Base-by-base conservation (phyloP, 2,113 vertebrate species). In the Rissa tridactyla region DNA sequence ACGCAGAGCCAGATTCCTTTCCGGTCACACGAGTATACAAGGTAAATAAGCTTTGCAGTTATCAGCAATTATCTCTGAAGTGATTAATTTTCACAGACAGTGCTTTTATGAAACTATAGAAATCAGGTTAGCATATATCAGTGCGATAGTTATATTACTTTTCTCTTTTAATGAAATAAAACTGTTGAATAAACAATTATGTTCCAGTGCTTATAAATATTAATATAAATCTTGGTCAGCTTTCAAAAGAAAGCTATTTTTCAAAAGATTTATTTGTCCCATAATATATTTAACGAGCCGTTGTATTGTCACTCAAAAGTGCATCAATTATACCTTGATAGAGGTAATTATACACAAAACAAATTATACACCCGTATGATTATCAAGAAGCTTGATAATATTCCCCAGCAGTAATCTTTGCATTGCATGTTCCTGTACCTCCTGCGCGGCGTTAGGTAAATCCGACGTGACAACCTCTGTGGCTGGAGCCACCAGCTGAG, bases 121-220 rank as follows among this genome's bases (percentile, higher is more conserved):
- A 58, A 80, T 18, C 71, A 34, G 78, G 77, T 79, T 23, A 25
- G 18, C 40, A 22, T 22, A 5, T 11, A 73, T 26, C 88, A 46
- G 68, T 6, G 64, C n/a, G 2, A 40, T 23, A 60, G 36, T 90
- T 91, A 12, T 15, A 40, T 78, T 61, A 52, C 34, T 32, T 86
- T 72, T 72, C 75, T 77, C 58, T 82, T 78, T 75, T 30, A 66
- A 87, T 44, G 70, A 66, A 90, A 87, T 72, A 47, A 76, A 94
- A 51, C 40, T 11, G 1, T 69, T 2, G 26, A 40, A 81, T 69
- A 83, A 93, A 71, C 52, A 51, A 55, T 57, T 57, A 60, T 9
- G 5, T 91, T 90, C 92, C 96, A 94, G 92, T 64, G 82, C 44
- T 91, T n/a, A 84, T 78, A 84, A 94, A 96, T 84, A 90, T 22